These are phyloP conservation scores for Himalopsyche japonica DNA, from an alignment of 2,888 invertebrate genomes.

Conservation along the genomic window DNA sequence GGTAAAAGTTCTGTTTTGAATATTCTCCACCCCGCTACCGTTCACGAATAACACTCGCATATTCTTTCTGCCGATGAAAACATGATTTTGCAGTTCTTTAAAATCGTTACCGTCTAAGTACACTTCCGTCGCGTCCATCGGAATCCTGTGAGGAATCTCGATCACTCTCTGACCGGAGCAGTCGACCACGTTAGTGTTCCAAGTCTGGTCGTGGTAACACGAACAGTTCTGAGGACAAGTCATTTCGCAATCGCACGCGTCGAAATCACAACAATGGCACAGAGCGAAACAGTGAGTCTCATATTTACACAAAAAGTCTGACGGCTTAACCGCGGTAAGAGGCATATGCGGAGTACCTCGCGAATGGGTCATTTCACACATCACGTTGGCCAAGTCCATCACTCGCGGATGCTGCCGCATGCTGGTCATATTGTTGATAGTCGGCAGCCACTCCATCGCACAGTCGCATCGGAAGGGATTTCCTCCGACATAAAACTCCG, in stretches of 20 bases:
- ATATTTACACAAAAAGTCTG: constrained; percentile 90
- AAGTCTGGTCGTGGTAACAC: constrained; percentile 92
- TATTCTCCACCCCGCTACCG: constrained; percentile 78
- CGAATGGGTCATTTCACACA: constrained; percentile 85
- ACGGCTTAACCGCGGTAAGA: constrained; percentile 73
- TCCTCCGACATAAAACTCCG: constrained; percentile 88
- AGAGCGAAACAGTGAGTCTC: constrained; percentile 91
- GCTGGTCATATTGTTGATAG: constrained; percentile 83
- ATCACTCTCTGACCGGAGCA: constrained; percentile 79
- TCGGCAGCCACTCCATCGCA: constrained; percentile 93
- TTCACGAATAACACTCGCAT: constrained; percentile 85
- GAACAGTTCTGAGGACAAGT: constrained; percentile 92
- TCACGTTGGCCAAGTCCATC: constrained; percentile 85
- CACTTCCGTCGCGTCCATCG: constrained; percentile 93
- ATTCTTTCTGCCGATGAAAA: constrained; percentile 88
- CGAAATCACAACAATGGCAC: constrained; percentile 95
- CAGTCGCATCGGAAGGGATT: constrained; percentile 96
- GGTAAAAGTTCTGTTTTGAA: constrained; percentile 90
- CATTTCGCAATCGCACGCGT: constrained; percentile 96
- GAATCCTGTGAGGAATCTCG: constrained; percentile 82
- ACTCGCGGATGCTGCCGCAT: constrained; percentile 83
- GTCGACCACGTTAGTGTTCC: constrained; percentile 91
- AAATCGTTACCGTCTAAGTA: constrained; percentile 91
- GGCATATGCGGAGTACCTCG: constrained; percentile 79
- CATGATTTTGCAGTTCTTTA: constrained; percentile 80